Base-by-base conservation (phyloP, 1,140 invertebrate genomes). In the Bathynomus jamesi region DNA sequence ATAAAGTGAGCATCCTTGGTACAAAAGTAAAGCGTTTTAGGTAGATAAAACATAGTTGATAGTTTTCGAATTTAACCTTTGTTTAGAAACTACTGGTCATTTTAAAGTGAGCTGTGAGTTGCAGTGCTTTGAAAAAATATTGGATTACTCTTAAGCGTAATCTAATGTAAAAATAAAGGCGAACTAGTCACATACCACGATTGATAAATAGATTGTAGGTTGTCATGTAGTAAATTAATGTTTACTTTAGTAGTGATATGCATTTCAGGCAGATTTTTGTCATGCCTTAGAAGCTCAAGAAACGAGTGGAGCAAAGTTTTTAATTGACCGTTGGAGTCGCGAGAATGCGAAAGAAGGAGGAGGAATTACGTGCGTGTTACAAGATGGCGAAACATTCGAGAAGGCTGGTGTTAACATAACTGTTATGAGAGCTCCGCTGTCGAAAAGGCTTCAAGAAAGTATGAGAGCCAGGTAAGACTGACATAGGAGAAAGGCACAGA, bases 381-480 rank as follows among this genome's bases (percentile, higher is more conserved):
- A 98, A 83, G 93, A 98, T 84, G 95, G 95, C 1, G 83, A 88
- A 28, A 90, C 96, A 10, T 96, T 98, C 82, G 96, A 99, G 82
- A 98, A 98, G 82, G 96, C 95, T 40, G 96, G 96, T 5, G 96
- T 98, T 0, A 98, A 98, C 82, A 91, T 99, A 40, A 98, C 95
- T 0, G 94, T 98, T 0, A 95, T 99, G 17, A 88, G 89, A 31
- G 96, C 96, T 0, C 85, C 81, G 31, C 83, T 99, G 63, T 93
- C 95, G 4, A 87, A 89, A 3, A 87, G 83, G 64, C 95, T 95
- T 11, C 88, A 93, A 0, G 87, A 89, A 76, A 94, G 97, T 82
- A 99, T 99, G 96, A 90, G 89, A 80, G 88, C 92, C 10, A 87
- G 89, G 89, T 90, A 79, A 77, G 69, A 71, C 25, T 53, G 21